Conservation (phyloP, 2,113 vertebrate genomes). For the Crotalus tigris region DNA sequence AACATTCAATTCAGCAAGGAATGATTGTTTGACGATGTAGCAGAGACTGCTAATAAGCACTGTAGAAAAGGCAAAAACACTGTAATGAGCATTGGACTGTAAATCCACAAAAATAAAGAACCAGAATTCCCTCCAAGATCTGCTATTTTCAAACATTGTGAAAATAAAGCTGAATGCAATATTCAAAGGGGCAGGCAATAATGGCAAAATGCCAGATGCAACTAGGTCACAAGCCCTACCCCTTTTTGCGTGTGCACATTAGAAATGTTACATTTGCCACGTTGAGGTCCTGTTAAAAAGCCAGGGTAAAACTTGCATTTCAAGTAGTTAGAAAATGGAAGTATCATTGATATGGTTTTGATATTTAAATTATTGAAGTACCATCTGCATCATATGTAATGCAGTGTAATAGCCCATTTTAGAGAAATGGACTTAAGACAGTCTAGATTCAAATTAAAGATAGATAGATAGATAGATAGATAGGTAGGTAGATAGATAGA, state of each 20-base stretch:
- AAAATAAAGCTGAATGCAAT: background rate
- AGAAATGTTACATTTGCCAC: background rate
- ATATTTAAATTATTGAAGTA: background rate
- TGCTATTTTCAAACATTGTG: background rate
- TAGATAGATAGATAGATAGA: background rate
- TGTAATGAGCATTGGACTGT: background rate
- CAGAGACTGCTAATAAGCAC: background rate
- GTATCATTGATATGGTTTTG: background rate
- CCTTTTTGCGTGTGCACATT: background rate
- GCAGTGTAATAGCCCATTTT: background rate
- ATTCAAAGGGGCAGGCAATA: background rate
- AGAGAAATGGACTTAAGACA: background rate
- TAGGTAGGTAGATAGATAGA: background rate
- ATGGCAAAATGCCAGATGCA: background rate
- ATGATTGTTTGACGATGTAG: background rate
- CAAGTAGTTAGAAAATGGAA: background rate
- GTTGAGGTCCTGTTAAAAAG: background rate
- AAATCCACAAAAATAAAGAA: background rate
- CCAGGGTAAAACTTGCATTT: background rate
- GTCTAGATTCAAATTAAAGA: background rate
- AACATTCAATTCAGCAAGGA: background rate
- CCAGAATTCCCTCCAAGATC: background rate
- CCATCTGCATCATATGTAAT: background rate
- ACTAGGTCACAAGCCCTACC: background rate
- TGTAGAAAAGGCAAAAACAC: background rate